phyloP scores from a whole-genome alignment of 2,888 invertebrate species.

The Luperina nickerlii region DNA sequence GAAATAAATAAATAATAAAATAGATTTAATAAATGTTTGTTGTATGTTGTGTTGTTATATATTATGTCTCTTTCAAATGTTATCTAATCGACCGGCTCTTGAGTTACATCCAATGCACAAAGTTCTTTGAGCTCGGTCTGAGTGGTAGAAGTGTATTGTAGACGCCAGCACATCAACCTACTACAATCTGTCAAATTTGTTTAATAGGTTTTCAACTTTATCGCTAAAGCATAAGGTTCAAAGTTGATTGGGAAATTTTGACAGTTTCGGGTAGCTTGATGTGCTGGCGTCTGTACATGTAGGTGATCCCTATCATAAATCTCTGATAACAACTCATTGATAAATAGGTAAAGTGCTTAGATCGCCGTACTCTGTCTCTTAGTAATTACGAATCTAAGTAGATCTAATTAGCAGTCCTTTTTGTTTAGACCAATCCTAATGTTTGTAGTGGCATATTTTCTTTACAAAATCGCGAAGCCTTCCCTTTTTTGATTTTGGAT shows the following conservation, averaged over 20 bases:
- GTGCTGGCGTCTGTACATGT: too few species aligned
- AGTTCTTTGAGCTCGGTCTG: background rate
- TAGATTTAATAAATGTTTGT: too few species aligned
- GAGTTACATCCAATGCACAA: background rate
- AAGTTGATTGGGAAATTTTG: too few species aligned
- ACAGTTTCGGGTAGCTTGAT: too few species aligned
- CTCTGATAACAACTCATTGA: conserved; percentile 12
- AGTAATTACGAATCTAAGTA: too few species aligned
- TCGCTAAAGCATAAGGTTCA: too few species aligned
- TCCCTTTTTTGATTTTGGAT: background rate
- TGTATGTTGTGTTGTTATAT: too few species aligned
- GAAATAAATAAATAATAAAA: too few species aligned
- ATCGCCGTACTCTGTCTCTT: background rate
- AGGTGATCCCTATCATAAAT: background rate
- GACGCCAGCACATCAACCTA: too few species aligned
- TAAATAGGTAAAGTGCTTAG: conserved; percentile 1
- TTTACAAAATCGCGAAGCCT: background rate
- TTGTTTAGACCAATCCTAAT: background rate
- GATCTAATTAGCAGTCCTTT: background rate
- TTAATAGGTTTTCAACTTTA: too few species aligned
- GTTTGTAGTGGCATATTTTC: background rate
- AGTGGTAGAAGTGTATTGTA: conserved; percentile 11
- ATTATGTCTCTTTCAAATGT: background rate
- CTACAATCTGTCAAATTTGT: too few species aligned
- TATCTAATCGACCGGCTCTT: conserved; percentile 14